Percentiles rank a stretch among this genome's conserved stretches.
These are phyloP conservation scores for Daubentonia madagascariensis DNA, from an alignment of 2,113 vertebrate species.

Conservation along the genomic window DNA sequence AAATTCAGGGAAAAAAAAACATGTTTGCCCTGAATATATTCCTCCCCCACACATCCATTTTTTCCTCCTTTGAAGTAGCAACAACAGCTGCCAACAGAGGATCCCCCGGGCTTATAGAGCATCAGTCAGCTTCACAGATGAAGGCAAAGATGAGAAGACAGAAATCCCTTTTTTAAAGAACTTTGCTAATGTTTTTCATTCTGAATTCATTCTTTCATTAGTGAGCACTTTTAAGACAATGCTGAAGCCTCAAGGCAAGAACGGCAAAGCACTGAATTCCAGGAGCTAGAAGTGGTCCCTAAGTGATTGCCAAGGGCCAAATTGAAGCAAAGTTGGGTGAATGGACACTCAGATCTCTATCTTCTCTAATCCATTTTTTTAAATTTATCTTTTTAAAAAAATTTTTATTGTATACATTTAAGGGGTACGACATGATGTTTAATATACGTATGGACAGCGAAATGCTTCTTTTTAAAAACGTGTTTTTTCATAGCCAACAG, in stretches of 20 bases:
- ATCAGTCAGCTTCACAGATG: slow-evolving; percentile 37
- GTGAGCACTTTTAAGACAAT: slow-evolving; percentile 8
- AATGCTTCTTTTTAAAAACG: not conserved
- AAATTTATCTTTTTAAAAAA: not conserved
- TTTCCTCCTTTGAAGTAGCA: slow-evolving; percentile 62
- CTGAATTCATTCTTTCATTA: slow-evolving; percentile 42
- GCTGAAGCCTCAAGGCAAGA: not conserved
- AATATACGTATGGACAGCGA: not conserved
- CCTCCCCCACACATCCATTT: not conserved
- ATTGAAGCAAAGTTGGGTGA: not conserved
- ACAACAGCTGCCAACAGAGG: slow-evolving; percentile 23
- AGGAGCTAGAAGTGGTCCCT: not conserved
- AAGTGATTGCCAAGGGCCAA: not conserved
- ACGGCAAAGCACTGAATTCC: not conserved
- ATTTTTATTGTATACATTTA: not conserved
- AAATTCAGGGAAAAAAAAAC: not conserved
- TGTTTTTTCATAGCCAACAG: not conserved
- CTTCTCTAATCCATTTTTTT: not conserved
- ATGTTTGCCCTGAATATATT: not conserved
- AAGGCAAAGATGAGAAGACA: slow-evolving; percentile 52
- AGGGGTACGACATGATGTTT: not conserved
- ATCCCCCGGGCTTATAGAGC: not conserved
- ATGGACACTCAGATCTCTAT: not conserved
- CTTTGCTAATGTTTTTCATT: slow-evolving; percentile 26
- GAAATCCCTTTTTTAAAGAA: slow-evolving; percentile 49